These are phyloP conservation scores for Lasius fuliginosus DNA, from an alignment of 2,888 invertebrate genomes.

Conservation along the genomic window DNA sequence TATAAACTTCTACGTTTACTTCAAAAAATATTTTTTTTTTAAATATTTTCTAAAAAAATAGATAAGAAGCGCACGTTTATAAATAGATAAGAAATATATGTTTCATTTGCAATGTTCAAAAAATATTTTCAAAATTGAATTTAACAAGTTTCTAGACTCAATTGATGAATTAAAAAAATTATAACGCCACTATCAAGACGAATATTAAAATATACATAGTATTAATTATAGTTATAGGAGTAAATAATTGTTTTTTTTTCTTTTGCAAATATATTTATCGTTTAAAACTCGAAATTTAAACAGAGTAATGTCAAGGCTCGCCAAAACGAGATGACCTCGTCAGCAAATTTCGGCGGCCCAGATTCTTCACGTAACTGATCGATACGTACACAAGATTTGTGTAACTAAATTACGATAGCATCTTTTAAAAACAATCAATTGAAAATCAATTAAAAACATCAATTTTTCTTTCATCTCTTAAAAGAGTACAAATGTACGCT, in stretches of 20 bases:
- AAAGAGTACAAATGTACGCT: background rate
- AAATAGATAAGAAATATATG: background rate
- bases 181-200: background rate
- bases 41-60: background rate
- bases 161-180: background rate
- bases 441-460: too few relatives aligned
- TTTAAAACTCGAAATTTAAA: background rate
- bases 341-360: background rate
- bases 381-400: background rate
- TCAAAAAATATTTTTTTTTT: background rate
- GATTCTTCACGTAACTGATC: background rate
- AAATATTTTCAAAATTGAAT: background rate
- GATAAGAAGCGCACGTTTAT: background rate
- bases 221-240: background rate
- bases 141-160: background rate
- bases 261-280: background rate
- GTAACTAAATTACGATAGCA: background rate
- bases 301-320: background rate
- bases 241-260: background rate
- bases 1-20: background rate
- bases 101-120: background rate
- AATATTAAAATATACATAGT: background rate
- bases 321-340: background rate
- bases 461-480: background rate
- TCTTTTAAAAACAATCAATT: background rate